phyloP scores from a whole-genome alignment of 2,113 vertebrate genomes.

The Pteronura brasiliensis region DNA sequence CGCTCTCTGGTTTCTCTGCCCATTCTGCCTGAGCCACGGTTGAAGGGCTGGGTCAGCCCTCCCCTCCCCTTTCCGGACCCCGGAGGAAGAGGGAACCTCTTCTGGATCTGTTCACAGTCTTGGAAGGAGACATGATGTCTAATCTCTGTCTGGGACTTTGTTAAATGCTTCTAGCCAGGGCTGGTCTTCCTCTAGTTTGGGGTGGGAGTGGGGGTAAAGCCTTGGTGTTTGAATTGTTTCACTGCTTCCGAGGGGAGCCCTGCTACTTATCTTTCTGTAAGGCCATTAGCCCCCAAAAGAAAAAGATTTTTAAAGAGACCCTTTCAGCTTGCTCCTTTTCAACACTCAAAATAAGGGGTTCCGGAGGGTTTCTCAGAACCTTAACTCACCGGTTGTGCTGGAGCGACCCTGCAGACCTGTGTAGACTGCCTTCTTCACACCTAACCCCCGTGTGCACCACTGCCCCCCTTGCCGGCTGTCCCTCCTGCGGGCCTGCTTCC shows the following conservation, averaged over 20 bases:
- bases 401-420: background rate
- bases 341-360: background rate
- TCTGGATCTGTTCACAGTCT: background rate
- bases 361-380: background rate
- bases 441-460: accelerated
- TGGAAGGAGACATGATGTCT: background rate
- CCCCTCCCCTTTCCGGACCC: background rate
- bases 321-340: background rate
- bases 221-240: background rate
- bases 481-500: background rate
- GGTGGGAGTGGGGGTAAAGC: background rate
- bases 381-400: background rate
- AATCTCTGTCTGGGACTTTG: background rate
- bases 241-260: background rate
- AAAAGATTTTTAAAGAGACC: background rate
- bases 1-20: background rate
- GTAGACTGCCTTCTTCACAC: background rate
- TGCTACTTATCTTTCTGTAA: background rate
- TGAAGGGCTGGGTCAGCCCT: background rate
- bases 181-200: background rate
- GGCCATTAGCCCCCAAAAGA: background rate
- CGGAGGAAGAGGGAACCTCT: background rate
- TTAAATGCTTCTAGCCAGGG: background rate
- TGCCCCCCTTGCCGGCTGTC: background rate
- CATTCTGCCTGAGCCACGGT: background rate